Conservation (phyloP, 1,140 invertebrate species). For the Macrotrachela quadricornifera region DNA sequence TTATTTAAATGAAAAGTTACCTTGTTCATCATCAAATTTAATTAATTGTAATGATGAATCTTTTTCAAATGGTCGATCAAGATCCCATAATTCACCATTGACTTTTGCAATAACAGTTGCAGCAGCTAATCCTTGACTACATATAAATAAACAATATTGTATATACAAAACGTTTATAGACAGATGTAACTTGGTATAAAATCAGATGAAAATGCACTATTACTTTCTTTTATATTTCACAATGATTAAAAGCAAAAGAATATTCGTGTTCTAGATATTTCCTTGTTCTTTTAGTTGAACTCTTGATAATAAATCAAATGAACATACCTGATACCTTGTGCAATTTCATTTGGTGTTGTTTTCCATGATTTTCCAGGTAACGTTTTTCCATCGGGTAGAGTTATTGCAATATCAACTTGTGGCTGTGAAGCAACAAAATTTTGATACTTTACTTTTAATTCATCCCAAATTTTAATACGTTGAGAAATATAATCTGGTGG, state of each 20-base stretch:
- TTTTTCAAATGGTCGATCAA: constrained; percentile 74
- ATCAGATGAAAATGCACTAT: no score
- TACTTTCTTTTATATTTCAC: no score
- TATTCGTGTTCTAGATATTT: no score
- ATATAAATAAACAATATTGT: background rate
- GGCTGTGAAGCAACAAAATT: constrained; percentile 50
- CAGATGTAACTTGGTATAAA: no score
- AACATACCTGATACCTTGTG: constrained; percentile 54
- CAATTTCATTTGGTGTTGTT: constrained; percentile 77
- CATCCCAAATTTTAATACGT: constrained; percentile 8
- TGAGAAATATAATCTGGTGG: constrained; percentile 3
- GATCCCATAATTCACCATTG: constrained; percentile 78
- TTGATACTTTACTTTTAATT: constrained; percentile 39
- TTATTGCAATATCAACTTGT: constrained; percentile 45
- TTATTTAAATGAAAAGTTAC: no score
- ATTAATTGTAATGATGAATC: constrained; percentile 59
- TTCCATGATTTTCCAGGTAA: constrained; percentile 66
- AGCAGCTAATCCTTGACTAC: constrained; percentile 70
- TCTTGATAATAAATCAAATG: no score
- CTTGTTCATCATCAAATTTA: constrained; percentile 81
- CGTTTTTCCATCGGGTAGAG: constrained; percentile 35
- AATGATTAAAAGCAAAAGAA: no score
- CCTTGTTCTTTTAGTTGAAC: no score
- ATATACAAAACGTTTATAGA: background rate
- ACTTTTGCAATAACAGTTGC: constrained; percentile 82